phyloP scores from a whole-genome alignment of 2,797 vertebrate species.

The Tarsius wallacei region DNA sequence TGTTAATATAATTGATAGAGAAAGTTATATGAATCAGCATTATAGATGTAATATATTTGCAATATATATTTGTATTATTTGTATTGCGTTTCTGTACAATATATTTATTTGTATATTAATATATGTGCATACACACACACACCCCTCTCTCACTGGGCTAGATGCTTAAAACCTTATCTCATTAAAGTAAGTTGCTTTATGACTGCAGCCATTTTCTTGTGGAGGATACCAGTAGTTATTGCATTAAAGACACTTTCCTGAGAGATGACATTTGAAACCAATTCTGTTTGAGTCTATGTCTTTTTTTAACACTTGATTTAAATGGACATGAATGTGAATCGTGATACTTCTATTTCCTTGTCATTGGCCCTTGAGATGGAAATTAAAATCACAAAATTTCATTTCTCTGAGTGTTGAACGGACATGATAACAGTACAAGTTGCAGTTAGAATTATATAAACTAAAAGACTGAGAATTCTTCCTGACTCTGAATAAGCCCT shows the following conservation, averaged over 20 bases:
- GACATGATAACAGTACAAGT: neutral
- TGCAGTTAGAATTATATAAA: neutral
- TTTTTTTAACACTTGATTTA: neutral
- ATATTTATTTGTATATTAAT: too few relatives aligned
- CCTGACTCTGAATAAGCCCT: neutral
- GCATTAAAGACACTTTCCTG: neutral
- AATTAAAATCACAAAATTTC: neutral
- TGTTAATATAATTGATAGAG: neutral
- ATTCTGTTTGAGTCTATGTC: neutral
- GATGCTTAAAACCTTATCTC: neutral
- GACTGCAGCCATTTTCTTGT: neutral
- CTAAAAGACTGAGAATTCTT: neutral
- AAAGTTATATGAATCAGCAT: neutral
- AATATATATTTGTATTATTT: too few relatives aligned
- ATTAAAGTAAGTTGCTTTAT: slow-evolving; percentile 15
- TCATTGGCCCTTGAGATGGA: neutral
- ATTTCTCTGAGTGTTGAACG: neutral
- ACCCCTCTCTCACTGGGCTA: neutral
- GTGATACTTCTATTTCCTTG: neutral
- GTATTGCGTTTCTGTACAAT: too few relatives aligned
- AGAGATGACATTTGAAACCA: neutral
- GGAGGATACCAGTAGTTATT: neutral
- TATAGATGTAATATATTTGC: neutral
- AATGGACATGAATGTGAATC: neutral
- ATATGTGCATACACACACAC: accelerated